A percentile compares a stretch with the other conserved stretches of the same genome.
These are phyloP conservation scores for Echinarachnius parma DNA, from an alignment of 53 echinoderm and acorn worm species.

Conservation along the genomic window DNA sequence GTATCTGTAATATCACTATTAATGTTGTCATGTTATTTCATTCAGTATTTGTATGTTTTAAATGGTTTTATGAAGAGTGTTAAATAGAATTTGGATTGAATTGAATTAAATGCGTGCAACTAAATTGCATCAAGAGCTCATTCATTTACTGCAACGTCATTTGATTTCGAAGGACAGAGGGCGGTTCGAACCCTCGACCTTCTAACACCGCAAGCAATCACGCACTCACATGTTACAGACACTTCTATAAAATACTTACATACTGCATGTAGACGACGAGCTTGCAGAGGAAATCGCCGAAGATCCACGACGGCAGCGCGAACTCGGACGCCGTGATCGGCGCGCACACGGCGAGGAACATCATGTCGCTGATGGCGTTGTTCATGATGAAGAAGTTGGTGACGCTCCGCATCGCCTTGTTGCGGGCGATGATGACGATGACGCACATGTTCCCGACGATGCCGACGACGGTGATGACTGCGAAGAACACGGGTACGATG, in stretches of 20 bases:
- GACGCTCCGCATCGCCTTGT: slow-evolving; percentile 82
- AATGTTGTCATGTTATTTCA: too few species aligned
- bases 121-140: too few species aligned
- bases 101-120: too few species aligned
- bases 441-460: slow-evolving; percentile 78
- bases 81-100: too few species aligned
- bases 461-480: slow-evolving; percentile 76
- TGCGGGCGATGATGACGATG: slow-evolving; percentile 74
- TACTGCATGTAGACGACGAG: slow-evolving; percentile 86
- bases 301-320: slow-evolving; percentile 69
- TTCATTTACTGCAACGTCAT: too few species aligned
- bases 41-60: too few species aligned
- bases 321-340: slow-evolving; percentile 75
- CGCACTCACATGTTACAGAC: too few species aligned
- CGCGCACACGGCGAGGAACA: slow-evolving; percentile 82
- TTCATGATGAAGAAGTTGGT: slow-evolving; percentile 99
- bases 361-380: slow-evolving; percentile 86
- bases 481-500: slow-evolving; percentile 67
- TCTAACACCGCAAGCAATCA: too few species aligned
- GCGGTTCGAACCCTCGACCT: too few species aligned
- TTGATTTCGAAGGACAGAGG: too few species aligned
- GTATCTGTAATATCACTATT: too few species aligned
- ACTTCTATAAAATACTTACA: slow-evolving; percentile 70
- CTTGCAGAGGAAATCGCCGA: slow-evolving; percentile 86
- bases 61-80: too few species aligned